Percentiles rank a stretch among this genome's conserved stretches.
phyloP scores from a whole-genome alignment of 2,888 invertebrate genomes.

The Drosophila subsilvestris region DNA sequence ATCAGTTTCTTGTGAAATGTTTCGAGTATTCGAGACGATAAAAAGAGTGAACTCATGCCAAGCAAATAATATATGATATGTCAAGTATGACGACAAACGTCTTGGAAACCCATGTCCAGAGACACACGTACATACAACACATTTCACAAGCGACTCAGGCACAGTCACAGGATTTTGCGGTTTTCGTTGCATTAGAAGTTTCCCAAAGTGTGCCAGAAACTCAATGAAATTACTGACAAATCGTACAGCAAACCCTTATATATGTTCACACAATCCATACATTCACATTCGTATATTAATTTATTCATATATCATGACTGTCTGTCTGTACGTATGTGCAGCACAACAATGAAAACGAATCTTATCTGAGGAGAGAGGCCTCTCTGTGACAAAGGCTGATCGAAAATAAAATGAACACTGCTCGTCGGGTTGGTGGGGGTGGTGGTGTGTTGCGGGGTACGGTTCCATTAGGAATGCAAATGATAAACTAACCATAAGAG shows the following conservation, averaged over 20 bases:
- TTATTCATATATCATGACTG: not conserved
- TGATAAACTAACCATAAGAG: conserved; percentile 65
- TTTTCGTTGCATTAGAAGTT: conserved; percentile 28
- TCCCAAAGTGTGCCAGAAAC: conserved; percentile 53
- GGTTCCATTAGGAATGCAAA: conserved; percentile 52
- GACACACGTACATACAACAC: conserved; percentile 9
- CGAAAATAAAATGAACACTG: conserved; percentile 13
- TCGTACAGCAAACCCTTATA: conserved; percentile 31
- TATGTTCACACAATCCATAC: not conserved
- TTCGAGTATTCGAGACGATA: conserved; percentile 18
- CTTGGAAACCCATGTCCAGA: conserved; percentile 5
- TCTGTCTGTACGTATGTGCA: conserved; percentile 2
- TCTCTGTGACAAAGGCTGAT: conserved; percentile 16
- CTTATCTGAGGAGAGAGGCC: conserved; percentile 56
- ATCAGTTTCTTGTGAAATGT: conserved; percentile 41
- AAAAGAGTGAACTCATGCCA: conserved; percentile 5
- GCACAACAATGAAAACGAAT: conserved; percentile 51
- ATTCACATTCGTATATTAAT: not conserved
- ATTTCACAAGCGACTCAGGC: not conserved
- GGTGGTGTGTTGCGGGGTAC: conserved; percentile 7
- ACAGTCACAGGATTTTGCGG: not conserved
- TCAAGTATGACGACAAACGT: conserved; percentile 32
- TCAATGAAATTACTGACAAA: conserved; percentile 61
- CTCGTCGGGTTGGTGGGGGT: conserved; percentile 12
- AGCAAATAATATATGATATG: conserved; percentile 23